Base-by-base conservation (phyloP, 2,797 vertebrate species). In the Lophura swinhoii region DNA sequence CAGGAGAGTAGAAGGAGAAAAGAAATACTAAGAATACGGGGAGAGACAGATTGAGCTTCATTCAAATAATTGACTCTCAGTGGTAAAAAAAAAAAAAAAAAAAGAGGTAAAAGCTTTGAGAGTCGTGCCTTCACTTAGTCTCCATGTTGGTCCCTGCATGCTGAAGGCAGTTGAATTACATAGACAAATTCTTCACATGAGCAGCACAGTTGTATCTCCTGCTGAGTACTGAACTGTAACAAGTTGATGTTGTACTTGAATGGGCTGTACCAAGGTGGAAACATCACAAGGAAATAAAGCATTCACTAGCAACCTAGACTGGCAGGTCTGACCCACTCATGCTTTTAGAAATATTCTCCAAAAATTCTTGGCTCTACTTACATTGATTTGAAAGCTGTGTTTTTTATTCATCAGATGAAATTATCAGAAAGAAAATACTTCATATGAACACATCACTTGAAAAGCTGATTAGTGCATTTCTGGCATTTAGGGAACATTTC, bases 401-500 rank as follows among this genome's bases (percentile, higher is more conserved):
- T 93, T 90, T 85, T 84, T 67, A 79, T 95, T 96, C 88, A 89
- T 96, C 87, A 95, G 88, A 96, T 66, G 90, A 95, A 96, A 94
- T 97, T 93, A 94, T 82, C 91, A 96, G 78, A 92, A 95, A 80
- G 80, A 95, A 91, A 63, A 60, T 96, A 80, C 76, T 95, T 89
- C 92, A 91, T 78, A 90, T 90, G 94, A 97, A 94, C 58, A 48
- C 86, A 92, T 93, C 94, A 83, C 91, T 95, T 93, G 91, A 96
- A 96, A 97, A 86, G 84, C 88, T 94, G 93, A 95, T 93, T 67
- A 95, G 73, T 90, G 90, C n/a, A 81, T 94, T 96, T 92, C 91
- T 89, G 82, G 91, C 86, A 87, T 96, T 94, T 81, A 78, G 88
- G 77, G 31, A 87, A 71, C 60, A 77, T 91, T 93, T 94, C 94